These are phyloP conservation scores for Ctenicera cuprea DNA, from an alignment of 2,888 invertebrate genomes.

Conservation along the genomic window DNA sequence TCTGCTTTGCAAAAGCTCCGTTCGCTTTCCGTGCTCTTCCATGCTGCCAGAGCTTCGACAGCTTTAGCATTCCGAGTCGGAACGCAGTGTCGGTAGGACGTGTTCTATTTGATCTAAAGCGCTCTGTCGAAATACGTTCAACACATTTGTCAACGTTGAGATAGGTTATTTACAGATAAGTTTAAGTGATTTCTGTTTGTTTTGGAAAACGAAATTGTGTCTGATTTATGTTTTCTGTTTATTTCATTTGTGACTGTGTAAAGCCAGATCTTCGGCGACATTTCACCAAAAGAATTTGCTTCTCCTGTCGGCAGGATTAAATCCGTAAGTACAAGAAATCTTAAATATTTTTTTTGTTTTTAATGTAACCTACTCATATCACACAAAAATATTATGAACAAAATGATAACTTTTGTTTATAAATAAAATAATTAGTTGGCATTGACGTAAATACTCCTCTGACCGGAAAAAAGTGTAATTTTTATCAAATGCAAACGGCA, in stretches of 20 bases:
- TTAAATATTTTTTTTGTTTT: neutral
- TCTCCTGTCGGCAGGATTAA: slow-evolving; percentile 40
- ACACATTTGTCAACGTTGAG: slow-evolving; percentile 45
- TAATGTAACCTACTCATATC: neutral
- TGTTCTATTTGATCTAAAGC: slow-evolving; percentile 16
- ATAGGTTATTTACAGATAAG: slow-evolving; percentile 47
- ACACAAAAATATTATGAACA: neutral
- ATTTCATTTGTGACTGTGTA: slow-evolving; percentile 43
- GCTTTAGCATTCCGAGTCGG: slow-evolving; percentile 55
- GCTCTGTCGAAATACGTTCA: slow-evolving; percentile 35
- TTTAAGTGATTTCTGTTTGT: slow-evolving; percentile 50
- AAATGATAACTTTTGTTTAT: neutral
- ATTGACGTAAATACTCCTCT: slow-evolving; percentile 11
- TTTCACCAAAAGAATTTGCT: slow-evolving; percentile 20
- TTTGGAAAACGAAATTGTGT: slow-evolving; percentile 41
- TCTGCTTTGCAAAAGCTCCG: slow-evolving; percentile 48
- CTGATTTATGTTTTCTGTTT: slow-evolving; percentile 46
- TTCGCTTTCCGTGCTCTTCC: slow-evolving; percentile 46
- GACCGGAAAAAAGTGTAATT: slow-evolving; percentile 27
- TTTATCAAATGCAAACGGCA: slow-evolving; percentile 19
- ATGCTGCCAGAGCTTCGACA: slow-evolving; percentile 53
- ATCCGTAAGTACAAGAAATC: slow-evolving; percentile 26
- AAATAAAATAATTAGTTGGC: neutral
- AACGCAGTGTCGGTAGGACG: slow-evolving; percentile 45
- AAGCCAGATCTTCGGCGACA: slow-evolving; percentile 27